phyloP scores from a whole-genome alignment of 2,113 vertebrate genomes.

The Myotis lucifugus region DNA sequence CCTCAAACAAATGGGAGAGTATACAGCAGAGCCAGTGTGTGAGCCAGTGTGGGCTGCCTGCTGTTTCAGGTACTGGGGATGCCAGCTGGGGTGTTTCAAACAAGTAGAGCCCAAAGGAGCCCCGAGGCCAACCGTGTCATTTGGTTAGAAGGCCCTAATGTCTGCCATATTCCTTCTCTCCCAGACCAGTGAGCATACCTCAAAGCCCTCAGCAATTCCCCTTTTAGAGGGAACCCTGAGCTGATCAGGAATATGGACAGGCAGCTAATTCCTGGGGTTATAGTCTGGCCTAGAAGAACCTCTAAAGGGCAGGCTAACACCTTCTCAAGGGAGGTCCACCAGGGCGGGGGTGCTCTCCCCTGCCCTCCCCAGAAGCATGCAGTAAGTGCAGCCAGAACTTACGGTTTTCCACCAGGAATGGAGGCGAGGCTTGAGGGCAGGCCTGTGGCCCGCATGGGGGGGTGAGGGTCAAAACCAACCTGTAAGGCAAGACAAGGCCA shows the following conservation, averaged over 20 bases:
- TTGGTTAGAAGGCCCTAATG: too few species aligned
- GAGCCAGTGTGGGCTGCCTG: accelerated
- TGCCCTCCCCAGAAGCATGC: not conserved
- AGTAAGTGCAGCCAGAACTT: slow-evolving; percentile 69
- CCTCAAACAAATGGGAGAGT: accelerated
- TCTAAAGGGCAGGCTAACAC: not conserved
- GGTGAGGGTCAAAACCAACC: slow-evolving; percentile 96
- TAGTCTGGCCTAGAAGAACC: not conserved
- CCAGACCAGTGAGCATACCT: not conserved
- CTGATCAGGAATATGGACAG: not conserved
- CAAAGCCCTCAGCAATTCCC: too few species aligned
- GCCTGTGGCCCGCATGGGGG: slow-evolving; percentile 92
- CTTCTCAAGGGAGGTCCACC: not conserved
- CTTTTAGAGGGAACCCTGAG: not conserved
- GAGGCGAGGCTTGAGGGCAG: slow-evolving; percentile 93
- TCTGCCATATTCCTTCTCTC: not conserved
- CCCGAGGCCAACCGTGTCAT: accelerated
- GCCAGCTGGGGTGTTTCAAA: accelerated
- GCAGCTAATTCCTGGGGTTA: not conserved
- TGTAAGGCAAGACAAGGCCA: slow-evolving; percentile 63
- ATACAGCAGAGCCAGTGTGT: accelerated
- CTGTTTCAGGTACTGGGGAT: not conserved
- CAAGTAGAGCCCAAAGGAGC: not conserved
- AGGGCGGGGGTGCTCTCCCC: not conserved
- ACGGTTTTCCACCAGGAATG: slow-evolving; percentile 98